Percentiles rank a stretch among this genome's conserved stretches.
Evolutionary conservation across 2,113 vertebrate species (phyloP).

Genomic region (Pipa parva): DNA sequence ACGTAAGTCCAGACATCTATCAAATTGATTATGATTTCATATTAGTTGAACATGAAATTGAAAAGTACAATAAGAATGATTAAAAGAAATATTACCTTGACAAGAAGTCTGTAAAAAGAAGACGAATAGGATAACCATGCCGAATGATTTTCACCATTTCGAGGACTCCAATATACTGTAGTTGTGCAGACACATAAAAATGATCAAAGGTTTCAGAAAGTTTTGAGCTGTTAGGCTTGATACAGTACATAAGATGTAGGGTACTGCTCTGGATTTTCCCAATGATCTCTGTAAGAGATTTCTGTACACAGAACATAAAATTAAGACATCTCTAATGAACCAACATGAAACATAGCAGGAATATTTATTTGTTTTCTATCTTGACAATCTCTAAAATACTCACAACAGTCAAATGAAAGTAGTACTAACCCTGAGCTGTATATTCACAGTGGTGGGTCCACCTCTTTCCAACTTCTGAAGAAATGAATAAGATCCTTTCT

Average conservation of each 20-base stretch:
- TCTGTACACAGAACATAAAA: slow-evolving; percentile 65
- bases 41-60: background rate
- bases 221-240: slow-evolving; percentile 76
- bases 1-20: no score
- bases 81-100: slow-evolving; percentile 69
- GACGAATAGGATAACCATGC: slow-evolving; percentile 81
- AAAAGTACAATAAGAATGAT: background rate
- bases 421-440: slow-evolving; percentile 79
- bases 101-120: slow-evolving; percentile 81
- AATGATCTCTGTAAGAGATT: slow-evolving; percentile 77
- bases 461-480: slow-evolving; percentile 77
- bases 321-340: no score
- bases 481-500: slow-evolving; percentile 83
- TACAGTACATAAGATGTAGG: slow-evolving; percentile 81
- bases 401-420: background rate
- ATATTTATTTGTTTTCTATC: no score
- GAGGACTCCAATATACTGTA: slow-evolving; percentile 86
- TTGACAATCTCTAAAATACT: no score
- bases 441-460: slow-evolving; percentile 73
- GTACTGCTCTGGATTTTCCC: slow-evolving; percentile 78
- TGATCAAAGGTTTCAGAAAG: slow-evolving; percentile 79
- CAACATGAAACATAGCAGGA: no score
- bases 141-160: slow-evolving; percentile 89
- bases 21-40: no score
- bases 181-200: slow-evolving; percentile 84